phyloP scores from a whole-genome alignment of 2,888 invertebrate species.

The Caenorhabditis sp. region DNA sequence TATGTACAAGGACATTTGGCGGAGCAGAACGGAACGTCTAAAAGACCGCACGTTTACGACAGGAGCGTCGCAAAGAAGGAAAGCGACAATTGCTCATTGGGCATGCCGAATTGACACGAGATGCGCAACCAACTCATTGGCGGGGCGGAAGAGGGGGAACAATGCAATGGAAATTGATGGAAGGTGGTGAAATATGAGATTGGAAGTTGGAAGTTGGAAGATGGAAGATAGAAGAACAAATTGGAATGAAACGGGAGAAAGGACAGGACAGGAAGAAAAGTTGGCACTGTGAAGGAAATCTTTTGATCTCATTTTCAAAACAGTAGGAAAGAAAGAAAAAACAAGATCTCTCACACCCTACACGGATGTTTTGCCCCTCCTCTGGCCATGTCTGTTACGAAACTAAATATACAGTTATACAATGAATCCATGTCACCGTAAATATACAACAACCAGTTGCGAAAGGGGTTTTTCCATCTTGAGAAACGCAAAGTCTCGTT shows the following conservation, averaged over 20 bases:
- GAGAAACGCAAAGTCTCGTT: not conserved
- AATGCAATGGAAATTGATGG: not conserved
- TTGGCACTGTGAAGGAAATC: too few relatives aligned
- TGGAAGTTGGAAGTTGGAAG: too few relatives aligned
- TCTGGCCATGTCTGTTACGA: slow-evolving; percentile 7
- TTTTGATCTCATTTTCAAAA: too few relatives aligned
- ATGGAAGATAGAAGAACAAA: not conserved
- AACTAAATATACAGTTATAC: slow-evolving; percentile 19
- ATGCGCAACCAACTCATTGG: slow-evolving; percentile 45
- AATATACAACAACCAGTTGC: not conserved
- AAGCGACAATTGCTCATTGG: slow-evolving; percentile 32
- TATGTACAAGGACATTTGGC: slow-evolving; percentile 53
- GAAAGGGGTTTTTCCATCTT: not conserved
- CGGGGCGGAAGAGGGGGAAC: not conserved
- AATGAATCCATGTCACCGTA: not conserved
- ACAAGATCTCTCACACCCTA: too few relatives aligned
- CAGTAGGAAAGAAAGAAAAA: too few relatives aligned
- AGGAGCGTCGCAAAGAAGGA: slow-evolving; percentile 10
- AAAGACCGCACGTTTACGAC: slow-evolving; percentile 31
- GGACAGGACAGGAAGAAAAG: too few relatives aligned
- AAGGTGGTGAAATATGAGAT: slow-evolving; percentile 31
- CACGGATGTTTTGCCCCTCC: not conserved
- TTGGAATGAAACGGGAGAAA: not conserved
- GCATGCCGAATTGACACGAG: slow-evolving; percentile 21
- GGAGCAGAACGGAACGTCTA: not conserved